These are phyloP conservation scores for Drosophila paucipuncta DNA, from an alignment of 2,888 invertebrate species.

Conservation along the genomic window DNA sequence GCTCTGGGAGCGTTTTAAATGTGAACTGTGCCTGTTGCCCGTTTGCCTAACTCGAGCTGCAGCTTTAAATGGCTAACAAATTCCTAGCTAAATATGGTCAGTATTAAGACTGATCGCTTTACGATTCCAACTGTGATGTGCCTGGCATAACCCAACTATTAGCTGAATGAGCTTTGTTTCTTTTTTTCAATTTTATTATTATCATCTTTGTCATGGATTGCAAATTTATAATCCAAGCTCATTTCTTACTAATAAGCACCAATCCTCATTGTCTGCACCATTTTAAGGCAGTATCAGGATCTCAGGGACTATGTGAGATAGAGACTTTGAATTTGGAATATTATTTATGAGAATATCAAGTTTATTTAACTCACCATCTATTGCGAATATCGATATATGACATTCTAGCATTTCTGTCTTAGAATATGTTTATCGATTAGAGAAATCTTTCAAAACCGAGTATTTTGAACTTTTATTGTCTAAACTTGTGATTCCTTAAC, in stretches of 20 bases:
- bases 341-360: background rate
- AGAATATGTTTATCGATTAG: background rate
- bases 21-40: constrained; percentile 45
- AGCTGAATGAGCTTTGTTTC: background rate
- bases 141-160: constrained; percentile 24
- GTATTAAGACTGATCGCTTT: constrained; percentile 49
- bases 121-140: constrained; percentile 34
- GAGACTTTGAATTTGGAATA: background rate
- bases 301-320: background rate
- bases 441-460: background rate
- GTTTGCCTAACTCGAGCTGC: constrained; percentile 23
- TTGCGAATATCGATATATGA: background rate
- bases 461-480: background rate
- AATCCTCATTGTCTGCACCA: background rate
- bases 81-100: constrained; percentile 46
- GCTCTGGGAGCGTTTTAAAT: constrained; percentile 65
- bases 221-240: background rate
- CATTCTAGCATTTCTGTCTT: too few species aligned
- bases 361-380: background rate
- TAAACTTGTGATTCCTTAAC: background rate
- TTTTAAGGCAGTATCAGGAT: background rate
- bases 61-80: constrained; percentile 39
- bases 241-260: background rate
- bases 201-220: background rate
- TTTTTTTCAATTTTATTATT: background rate